phyloP scores from a whole-genome alignment of 2,888 invertebrate species.

The Agriopis leucophaearia region DNA sequence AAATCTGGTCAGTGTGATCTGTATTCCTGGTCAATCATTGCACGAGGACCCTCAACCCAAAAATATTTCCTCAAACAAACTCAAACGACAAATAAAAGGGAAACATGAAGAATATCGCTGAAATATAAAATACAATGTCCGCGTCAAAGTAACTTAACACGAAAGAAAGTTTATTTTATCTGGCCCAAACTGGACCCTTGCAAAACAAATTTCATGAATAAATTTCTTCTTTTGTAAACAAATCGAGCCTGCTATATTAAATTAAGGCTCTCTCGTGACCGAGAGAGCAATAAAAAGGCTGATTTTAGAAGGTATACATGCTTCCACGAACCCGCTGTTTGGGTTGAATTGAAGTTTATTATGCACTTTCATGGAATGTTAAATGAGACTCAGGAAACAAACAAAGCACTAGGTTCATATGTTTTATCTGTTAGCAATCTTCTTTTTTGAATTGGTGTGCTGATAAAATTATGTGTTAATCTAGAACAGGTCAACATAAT shows the following conservation, averaged over 20 bases:
- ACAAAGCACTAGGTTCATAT: conserved; percentile 11
- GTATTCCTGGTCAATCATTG: neutral
- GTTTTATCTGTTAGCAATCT: neutral
- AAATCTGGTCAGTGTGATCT: no score
- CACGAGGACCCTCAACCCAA: neutral
- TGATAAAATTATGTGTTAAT: no score
- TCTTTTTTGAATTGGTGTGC: neutral
- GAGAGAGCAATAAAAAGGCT: conserved; percentile 70
- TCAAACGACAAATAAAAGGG: conserved; percentile 43
- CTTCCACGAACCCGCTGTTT: conserved; percentile 31
- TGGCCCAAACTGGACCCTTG: conserved; percentile 64
- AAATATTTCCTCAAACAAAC: conserved; percentile 3
- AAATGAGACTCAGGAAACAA: neutral
- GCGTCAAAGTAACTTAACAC: conserved; percentile 70
- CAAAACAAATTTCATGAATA: conserved; percentile 85
- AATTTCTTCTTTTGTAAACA: conserved; percentile 85
- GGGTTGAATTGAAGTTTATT: conserved; percentile 40
- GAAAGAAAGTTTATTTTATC: conserved; percentile 76
- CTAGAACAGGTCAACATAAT: no score
- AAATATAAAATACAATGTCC: conserved; percentile 52
- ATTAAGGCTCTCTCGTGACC: conserved; percentile 75
- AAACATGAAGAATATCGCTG: conserved; percentile 64
- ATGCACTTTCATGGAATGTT: conserved; percentile 33
- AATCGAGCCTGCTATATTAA: conserved; percentile 82
- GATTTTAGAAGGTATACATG: conserved; percentile 58